These are phyloP conservation scores for Arrhopalites spinosus DNA, from an alignment of 2,888 invertebrate genomes.

Conservation along the genomic window DNA sequence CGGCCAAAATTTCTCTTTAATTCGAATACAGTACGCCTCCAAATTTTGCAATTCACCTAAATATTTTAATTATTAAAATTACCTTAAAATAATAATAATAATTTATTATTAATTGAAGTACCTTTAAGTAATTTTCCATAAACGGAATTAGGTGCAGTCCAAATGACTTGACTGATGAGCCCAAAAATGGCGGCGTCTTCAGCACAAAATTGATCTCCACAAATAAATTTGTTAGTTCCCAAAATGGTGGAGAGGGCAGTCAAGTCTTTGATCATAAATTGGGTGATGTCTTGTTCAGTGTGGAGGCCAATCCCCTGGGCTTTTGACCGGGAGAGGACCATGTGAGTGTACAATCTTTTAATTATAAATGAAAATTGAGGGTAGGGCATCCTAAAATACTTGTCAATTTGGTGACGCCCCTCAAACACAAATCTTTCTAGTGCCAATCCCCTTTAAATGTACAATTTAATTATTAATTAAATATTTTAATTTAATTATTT, in stretches of 20 bases:
- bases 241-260: conserved; percentile 43
- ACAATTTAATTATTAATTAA: no score
- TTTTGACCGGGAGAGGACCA: no score
- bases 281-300: conserved; percentile 40
- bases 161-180: conserved; percentile 58
- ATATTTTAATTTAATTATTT: no score
- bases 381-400: background rate
- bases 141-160: conserved; percentile 55
- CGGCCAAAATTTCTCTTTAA: conserved; percentile 46
- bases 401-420: no score
- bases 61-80: no score
- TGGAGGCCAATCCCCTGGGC: conserved; percentile 52
- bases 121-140: conserved; percentile 54
- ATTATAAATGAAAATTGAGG: conserved; percentile 4
- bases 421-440: conserved; percentile 45
- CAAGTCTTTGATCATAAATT: conserved; percentile 41
- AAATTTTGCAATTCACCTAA: conserved; percentile 44
- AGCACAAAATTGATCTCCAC: conserved; percentile 49
- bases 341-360: no score
- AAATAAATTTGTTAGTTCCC: conserved; percentile 42
- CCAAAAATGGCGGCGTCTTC: conserved; percentile 60
- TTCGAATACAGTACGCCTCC: conserved; percentile 41
- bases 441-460: conserved; percentile 57
- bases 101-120: no score
- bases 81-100: no score